phyloP scores from a whole-genome alignment of 2,888 invertebrate species.

The Hydrotaea cyrtoneurina region DNA sequence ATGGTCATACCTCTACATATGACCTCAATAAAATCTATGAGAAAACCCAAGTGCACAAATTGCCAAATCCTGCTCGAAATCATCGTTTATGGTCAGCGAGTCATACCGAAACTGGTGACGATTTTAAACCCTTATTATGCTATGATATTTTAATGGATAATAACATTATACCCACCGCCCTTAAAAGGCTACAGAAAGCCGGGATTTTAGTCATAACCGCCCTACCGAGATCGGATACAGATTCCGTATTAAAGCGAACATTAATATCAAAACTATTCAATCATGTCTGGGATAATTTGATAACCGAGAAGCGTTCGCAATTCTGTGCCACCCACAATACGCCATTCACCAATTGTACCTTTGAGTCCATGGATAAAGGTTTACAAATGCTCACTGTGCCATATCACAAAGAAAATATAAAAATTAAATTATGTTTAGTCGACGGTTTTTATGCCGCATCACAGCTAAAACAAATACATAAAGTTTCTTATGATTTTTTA shows the following conservation, averaged over 20 bases:
- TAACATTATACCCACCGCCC: constrained; percentile 31
- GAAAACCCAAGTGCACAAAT: constrained; percentile 18
- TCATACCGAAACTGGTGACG: constrained; percentile 21
- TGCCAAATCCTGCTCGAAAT: background rate
- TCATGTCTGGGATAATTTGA: constrained; percentile 76
- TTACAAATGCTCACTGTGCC: constrained; percentile 55
- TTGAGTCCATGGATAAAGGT: constrained; percentile 59
- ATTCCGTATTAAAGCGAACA: constrained; percentile 43
- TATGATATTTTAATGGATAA: constrained; percentile 43
- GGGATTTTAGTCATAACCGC: constrained; percentile 52
- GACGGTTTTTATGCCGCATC: constrained; percentile 40
- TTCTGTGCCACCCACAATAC: constrained; percentile 2
- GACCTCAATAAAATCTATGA: constrained; percentile 75
- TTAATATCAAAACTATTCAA: constrained; percentile 50
- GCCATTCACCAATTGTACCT: constrained; percentile 63
- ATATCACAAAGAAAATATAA: constrained; percentile 37
- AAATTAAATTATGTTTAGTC: constrained; percentile 23
- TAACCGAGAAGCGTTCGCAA: constrained; percentile 30
- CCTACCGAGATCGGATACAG: constrained; percentile 43
- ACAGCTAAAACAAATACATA: constrained; percentile 30
- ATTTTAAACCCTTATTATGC: constrained; percentile 41
- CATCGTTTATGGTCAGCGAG: constrained; percentile 46
- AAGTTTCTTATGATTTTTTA: constrained; percentile 46
- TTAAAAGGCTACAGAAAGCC: constrained; percentile 49
- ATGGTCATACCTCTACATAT: constrained; percentile 81